A percentile compares a stretch with the other conserved stretches of the same genome.
Evolutionary conservation across 2,888 invertebrate species (phyloP).

Genomic region (Drosophila austrosaltans): DNA sequence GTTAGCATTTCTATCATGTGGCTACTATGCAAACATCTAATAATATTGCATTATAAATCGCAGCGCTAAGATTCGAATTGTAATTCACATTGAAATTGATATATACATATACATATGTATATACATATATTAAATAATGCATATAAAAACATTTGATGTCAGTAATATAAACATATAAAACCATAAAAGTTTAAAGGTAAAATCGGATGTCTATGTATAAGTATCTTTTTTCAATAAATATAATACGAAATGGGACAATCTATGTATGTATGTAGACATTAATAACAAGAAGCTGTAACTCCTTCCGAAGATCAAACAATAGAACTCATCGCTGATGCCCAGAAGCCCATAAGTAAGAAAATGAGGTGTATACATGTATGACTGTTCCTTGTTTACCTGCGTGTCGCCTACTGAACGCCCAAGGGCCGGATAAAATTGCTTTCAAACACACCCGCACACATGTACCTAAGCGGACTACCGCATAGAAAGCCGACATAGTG

Average conservation of each 20-base stretch:
- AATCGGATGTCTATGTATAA: too few relatives aligned
- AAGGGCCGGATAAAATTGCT: conserved; percentile 43
- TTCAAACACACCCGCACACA: conserved; percentile 35
- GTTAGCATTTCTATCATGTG: too few relatives aligned
- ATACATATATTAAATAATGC: too few relatives aligned
- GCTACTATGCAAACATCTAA: too few relatives aligned
- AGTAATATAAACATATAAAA: too few relatives aligned
- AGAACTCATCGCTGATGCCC: conserved; percentile 38
- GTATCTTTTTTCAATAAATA: too few relatives aligned
- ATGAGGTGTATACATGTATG: conserved; percentile 13
- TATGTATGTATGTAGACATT: conserved; percentile 34
- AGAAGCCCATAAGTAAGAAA: conserved; percentile 33
- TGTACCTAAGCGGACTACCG: conserved; percentile 48
- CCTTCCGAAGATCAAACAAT: conserved; percentile 35
- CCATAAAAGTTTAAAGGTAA: too few relatives aligned
- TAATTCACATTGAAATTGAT: too few relatives aligned
- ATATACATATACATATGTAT: too few relatives aligned
- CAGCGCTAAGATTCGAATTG: too few relatives aligned
- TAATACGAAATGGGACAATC: conserved; percentile 40
- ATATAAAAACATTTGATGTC: too few relatives aligned
- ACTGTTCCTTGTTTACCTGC: conserved; percentile 50
- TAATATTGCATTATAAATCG: too few relatives aligned
- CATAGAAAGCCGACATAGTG: conserved; percentile 68
- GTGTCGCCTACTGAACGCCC: conserved; percentile 52
- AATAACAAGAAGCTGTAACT: conserved; percentile 29